Conservation (phyloP, 2,888 invertebrate species). For the Noctua pronuba region DNA sequence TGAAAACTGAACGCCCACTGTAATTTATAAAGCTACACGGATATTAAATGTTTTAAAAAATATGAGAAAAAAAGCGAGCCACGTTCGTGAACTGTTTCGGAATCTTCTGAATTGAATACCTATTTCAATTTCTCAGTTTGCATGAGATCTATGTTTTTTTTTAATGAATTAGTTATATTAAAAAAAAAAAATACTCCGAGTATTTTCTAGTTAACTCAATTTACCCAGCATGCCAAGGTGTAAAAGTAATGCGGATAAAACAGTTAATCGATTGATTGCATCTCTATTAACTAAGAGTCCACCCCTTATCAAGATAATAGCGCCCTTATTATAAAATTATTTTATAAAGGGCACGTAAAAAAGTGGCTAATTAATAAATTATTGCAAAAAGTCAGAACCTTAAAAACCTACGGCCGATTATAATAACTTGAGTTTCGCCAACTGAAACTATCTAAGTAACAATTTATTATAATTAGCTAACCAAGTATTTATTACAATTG, state of each 20-base stretch:
- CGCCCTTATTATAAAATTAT: not conserved
- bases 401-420: not conserved
- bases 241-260: slow-evolving; percentile 7
- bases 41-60: slow-evolving; percentile 26
- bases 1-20: slow-evolving; percentile 78
- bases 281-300: slow-evolving; percentile 14
- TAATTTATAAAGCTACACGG: slow-evolving; percentile 62
- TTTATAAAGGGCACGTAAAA: not conserved
- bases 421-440: slow-evolving; percentile 28
- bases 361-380: slow-evolving; percentile 20
- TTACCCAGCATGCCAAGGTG: not conserved
- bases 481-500: slow-evolving; percentile 57
- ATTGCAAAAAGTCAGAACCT: slow-evolving; percentile 20
- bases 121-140: not conserved
- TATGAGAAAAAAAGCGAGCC: slow-evolving; percentile 7
- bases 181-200: too few relatives aligned
- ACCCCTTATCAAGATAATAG: not conserved
- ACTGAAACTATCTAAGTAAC: slow-evolving; percentile 17
- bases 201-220: not conserved
- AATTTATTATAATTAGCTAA: slow-evolving; percentile 57
- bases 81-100: not conserved
- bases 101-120: not conserved
- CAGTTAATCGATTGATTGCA: slow-evolving; percentile 34
- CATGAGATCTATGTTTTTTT: not conserved
- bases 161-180: not conserved